Conservation (phyloP, 2,797 vertebrate species). For the Dermochelys coriacea region DNA sequence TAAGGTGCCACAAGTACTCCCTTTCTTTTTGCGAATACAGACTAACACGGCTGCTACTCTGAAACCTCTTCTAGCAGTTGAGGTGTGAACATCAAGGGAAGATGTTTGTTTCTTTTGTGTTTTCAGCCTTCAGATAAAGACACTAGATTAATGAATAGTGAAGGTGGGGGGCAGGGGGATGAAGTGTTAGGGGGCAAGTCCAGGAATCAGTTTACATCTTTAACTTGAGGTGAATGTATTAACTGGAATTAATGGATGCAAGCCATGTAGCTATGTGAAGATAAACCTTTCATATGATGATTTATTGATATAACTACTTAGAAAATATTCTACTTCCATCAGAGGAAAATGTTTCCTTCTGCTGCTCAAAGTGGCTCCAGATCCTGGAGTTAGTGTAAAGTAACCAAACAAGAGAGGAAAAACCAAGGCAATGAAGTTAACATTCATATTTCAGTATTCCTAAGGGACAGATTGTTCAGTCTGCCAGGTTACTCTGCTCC, state of each 20-base stretch:
- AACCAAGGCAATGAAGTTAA: slow-evolving; percentile 48
- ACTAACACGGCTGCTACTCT: no score
- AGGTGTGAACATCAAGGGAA: no score
- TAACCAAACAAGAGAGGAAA: slow-evolving; percentile 21
- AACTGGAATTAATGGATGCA: not conserved
- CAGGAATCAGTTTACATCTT: slow-evolving; percentile 43
- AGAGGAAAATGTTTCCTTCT: slow-evolving; percentile 41
- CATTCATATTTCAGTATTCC: slow-evolving; percentile 56
- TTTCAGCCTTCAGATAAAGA: slow-evolving; percentile 51
- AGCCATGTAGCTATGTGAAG: not conserved
- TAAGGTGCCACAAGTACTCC: no score
- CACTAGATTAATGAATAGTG: slow-evolving; percentile 10
- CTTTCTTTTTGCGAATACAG: no score
- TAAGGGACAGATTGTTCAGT: slow-evolving; percentile 20
- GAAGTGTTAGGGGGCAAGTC: slow-evolving; percentile 31
- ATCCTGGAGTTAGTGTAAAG: slow-evolving; percentile 46
- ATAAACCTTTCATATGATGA: not conserved
- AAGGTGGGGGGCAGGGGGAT: not conserved
- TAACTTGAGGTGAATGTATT: not conserved
- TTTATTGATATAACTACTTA: not conserved
- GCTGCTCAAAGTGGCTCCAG: slow-evolving; percentile 50
- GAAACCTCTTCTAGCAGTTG: no score
- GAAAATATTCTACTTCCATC: slow-evolving; percentile 32
- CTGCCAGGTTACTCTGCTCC: slow-evolving; percentile 48
- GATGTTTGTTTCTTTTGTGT: slow-evolving; percentile 59